phyloP scores from a whole-genome alignment of 2,888 invertebrate genomes.

The Mechanitis mazaeus region DNA sequence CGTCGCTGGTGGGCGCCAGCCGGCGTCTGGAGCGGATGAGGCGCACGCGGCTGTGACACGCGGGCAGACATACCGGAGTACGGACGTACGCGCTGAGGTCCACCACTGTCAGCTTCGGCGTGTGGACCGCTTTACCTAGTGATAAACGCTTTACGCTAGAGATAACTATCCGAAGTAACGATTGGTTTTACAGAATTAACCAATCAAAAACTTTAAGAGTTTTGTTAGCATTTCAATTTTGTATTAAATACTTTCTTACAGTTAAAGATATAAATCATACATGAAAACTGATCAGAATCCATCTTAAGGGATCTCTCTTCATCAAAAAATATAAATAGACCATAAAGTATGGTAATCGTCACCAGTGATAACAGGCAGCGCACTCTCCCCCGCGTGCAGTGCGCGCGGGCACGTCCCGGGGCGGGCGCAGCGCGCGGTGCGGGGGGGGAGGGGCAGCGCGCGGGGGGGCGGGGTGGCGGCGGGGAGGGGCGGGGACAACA shows the following conservation, averaged over 20 bases:
- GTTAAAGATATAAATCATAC: too few species aligned
- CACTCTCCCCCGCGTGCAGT: slow-evolving; percentile 42
- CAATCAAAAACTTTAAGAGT: too few species aligned
- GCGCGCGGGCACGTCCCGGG: slow-evolving; percentile 39
- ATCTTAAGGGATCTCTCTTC: too few species aligned
- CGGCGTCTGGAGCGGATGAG: slow-evolving; percentile 38
- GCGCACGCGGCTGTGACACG: slow-evolving; percentile 32
- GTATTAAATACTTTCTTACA: too few species aligned
- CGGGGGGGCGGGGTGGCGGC: slow-evolving; percentile 33
- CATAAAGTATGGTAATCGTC: background rate
- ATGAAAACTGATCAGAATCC: too few species aligned
- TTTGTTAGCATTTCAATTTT: too few species aligned
- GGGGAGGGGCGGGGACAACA: slow-evolving; percentile 59
- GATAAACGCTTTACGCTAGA: background rate
- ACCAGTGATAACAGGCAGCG: slow-evolving; percentile 60
- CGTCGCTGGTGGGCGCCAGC: slow-evolving; percentile 57
- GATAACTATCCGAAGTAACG: too few species aligned
- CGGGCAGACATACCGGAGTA: slow-evolving; percentile 30
- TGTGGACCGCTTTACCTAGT: slow-evolving; percentile 58
- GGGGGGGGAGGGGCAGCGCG: slow-evolving; percentile 38
- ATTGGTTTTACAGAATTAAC: too few species aligned
- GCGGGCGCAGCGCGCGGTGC: slow-evolving; percentile 47
- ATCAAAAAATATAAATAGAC: too few species aligned
- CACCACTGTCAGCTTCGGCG: slow-evolving; percentile 61
- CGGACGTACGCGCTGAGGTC: slow-evolving; percentile 64